phyloP scores from a whole-genome alignment of 2,797 vertebrate genomes.

The Coilia nasus region DNA sequence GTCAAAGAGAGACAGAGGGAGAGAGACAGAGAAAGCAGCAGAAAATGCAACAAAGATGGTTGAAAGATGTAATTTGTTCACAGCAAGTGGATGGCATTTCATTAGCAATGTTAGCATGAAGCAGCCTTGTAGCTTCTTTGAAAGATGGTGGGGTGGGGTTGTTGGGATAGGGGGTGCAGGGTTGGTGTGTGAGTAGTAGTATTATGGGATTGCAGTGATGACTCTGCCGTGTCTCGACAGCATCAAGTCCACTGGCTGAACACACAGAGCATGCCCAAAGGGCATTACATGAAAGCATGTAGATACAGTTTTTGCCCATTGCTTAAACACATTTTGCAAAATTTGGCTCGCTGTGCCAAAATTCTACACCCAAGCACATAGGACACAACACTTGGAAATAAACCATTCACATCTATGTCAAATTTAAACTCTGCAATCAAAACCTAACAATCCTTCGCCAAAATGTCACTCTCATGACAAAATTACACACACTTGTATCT shows the following conservation, averaged over 20 bases:
- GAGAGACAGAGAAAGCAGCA: neutral
- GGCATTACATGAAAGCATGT: neutral
- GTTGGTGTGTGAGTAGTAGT: neutral
- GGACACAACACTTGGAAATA: too few species aligned
- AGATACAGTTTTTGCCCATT: too few species aligned
- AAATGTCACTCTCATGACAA: too few species aligned
- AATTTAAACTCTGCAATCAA: too few species aligned
- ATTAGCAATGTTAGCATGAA: neutral
- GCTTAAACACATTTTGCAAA: too few species aligned
- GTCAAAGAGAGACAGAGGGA: slow-evolving; percentile 36
- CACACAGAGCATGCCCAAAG: slow-evolving; percentile 14
- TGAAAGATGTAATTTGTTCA: neutral
- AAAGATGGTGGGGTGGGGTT: neutral
- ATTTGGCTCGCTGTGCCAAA: too few species aligned
- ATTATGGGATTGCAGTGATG: too few species aligned
- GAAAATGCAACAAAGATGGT: neutral
- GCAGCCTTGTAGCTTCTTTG: neutral
- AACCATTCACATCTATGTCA: too few species aligned
- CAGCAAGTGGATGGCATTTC: slow-evolving; percentile 44
- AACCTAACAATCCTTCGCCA: too few species aligned
- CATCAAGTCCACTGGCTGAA: neutral
- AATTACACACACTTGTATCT: too few species aligned
- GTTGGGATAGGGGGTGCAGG: neutral
- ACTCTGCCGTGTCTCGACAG: neutral
- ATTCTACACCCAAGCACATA: too few species aligned